These are phyloP conservation scores for Rhagium mordax DNA, from an alignment of 2,888 invertebrate genomes.

Conservation along the genomic window DNA sequence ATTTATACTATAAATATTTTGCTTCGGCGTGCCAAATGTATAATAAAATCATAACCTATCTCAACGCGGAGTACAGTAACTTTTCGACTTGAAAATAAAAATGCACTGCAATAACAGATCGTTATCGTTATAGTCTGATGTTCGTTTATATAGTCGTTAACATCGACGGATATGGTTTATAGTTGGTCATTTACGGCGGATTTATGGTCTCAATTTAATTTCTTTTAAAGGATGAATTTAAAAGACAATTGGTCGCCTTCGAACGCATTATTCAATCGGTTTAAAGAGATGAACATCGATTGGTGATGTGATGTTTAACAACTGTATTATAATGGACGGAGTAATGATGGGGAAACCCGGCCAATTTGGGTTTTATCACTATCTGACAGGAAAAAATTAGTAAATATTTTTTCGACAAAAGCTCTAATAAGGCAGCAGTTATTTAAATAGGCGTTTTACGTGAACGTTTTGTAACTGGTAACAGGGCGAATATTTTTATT, in stretches of 20 bases:
- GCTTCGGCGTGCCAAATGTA: constrained; percentile 21
- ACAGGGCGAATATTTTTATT: no score
- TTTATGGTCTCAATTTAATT: constrained; percentile 13
- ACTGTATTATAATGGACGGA: no score
- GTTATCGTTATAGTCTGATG: constrained; percentile 26
- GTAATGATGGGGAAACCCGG: no score
- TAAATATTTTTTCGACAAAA: no score
- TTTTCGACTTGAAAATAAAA: constrained; percentile 28
- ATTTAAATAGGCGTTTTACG: no score
- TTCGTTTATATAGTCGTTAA: constrained; percentile 9
- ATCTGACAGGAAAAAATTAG: no score
- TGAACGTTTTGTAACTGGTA: no score
- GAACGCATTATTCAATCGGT: not conserved
- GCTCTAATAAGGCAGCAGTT: no score
- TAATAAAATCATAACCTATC: constrained; percentile 33
- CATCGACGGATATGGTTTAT: not conserved
- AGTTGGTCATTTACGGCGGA: not conserved
- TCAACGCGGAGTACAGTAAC: constrained; percentile 27
- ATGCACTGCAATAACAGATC: constrained; percentile 1
- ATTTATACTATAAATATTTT: constrained; percentile 35
- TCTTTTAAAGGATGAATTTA: not conserved
- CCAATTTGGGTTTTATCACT: no score
- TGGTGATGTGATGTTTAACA: no score
- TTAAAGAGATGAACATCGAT: no score
- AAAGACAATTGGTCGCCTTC: not conserved